phyloP scores from a whole-genome alignment of 1,140 invertebrate species.

The Medauroidea extradentata region DNA sequence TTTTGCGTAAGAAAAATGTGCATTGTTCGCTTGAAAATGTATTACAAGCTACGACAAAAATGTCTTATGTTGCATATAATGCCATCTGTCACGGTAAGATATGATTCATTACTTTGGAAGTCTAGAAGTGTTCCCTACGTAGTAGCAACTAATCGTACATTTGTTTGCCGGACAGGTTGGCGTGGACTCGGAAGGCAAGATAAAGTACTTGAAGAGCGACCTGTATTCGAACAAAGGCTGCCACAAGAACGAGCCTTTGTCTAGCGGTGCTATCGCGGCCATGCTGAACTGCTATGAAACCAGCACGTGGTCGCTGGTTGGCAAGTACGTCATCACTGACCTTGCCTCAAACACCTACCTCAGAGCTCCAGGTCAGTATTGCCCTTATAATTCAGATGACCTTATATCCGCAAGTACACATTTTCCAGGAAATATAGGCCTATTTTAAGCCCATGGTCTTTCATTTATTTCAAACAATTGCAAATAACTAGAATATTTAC shows the following conservation, averaged over 20 bases:
- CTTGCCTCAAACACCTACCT: conserved; percentile 56
- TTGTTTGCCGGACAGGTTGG: conserved; percentile 51
- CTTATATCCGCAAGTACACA: no score
- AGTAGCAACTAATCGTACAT: no score
- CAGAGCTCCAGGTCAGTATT: conserved; percentile 55
- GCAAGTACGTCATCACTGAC: conserved; percentile 54
- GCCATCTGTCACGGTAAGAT: neutral
- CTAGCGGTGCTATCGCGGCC: conserved; percentile 42
- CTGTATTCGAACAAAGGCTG: conserved; percentile 61
- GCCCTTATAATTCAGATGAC: no score
- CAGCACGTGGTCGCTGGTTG: conserved; percentile 49
- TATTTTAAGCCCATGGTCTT: no score
- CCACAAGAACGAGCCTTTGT: conserved; percentile 52
- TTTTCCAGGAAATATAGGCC: no score
- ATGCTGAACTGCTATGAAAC: conserved; percentile 54
- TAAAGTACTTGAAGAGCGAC: conserved; percentile 57
- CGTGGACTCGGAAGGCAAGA: conserved; percentile 58
- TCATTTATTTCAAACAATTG: no score
- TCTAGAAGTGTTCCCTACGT: neutral
- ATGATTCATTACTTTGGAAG: neutral
- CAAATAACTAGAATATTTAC: no score
- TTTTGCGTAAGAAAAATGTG: no score
- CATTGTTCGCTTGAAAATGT: neutral
- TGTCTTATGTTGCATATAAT: neutral
- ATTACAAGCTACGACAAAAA: neutral